A percentile compares a stretch with the other conserved stretches of the same genome.
These are phyloP conservation scores for Oopsacas minuta DNA, from an alignment of 37 sponge, comb jelly and placozoan species.

Conservation along the genomic window DNA sequence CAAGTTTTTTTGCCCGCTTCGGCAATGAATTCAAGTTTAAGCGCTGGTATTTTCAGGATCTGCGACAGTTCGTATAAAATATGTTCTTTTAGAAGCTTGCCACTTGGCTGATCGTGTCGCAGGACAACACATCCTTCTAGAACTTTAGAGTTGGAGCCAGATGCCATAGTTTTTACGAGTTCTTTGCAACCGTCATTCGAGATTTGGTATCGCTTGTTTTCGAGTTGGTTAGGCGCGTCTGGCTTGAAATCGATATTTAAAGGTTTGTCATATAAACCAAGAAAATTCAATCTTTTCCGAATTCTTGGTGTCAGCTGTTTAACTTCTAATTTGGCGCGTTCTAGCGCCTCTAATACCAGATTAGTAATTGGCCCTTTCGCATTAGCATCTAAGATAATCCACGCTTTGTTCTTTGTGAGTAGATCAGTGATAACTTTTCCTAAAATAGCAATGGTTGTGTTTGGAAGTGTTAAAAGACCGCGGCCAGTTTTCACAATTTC, in stretches of 20 bases:
- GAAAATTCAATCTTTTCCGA: neutral
- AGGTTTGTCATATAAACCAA: neutral
- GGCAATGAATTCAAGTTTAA: neutral
- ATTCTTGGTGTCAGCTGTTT: neutral
- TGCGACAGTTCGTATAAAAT: neutral
- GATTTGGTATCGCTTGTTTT: neutral
- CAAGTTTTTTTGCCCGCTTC: neutral
- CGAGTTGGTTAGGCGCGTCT: neutral
- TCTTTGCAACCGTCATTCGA: neutral
- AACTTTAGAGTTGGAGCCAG: neutral
- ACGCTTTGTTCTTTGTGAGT: neutral
- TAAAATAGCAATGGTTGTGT: neutral
- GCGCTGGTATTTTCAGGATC: neutral
- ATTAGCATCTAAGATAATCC: neutral
- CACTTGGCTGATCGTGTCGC: neutral
- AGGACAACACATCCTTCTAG: neutral
- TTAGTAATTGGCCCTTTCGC: neutral
- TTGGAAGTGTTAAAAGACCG: neutral
- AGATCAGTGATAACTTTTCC: slow-evolving; percentile 5
- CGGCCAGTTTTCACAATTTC: neutral
- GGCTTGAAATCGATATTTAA: neutral
- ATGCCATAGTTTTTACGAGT: neutral
- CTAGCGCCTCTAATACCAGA: neutral
- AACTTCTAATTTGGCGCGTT: neutral
- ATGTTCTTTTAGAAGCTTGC: neutral